Evolutionary conservation across 2,113 vertebrate species (phyloP), one percentile per base, ranked within the genome.

Genomic region (Siniperca chuatsi): DNA sequence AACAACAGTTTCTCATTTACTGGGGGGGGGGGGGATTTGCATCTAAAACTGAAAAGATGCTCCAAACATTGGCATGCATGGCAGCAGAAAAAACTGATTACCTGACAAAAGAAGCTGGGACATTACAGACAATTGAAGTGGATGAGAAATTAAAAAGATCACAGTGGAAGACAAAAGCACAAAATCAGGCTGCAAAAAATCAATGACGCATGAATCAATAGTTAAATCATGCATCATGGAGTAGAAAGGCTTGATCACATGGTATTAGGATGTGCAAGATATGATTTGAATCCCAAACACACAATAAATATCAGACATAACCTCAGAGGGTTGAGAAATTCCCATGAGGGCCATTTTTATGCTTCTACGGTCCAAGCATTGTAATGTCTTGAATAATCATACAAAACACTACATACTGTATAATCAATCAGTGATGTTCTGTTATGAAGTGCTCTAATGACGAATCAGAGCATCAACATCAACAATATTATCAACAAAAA

Each of bases 151-250:
- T 37, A 23, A 86, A 50, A 25, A 29, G 8, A 70, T n/a, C 33
- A 4, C 37, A 44, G 48, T 29, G 58, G 29, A 70, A 37, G 29
- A 68, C 4, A 46, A 75, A 84, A 6, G 62, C 48, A 44, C 29
- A 50, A 50, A 66, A 78, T 89, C 62, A 12, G 62, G 48, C 73
- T 71, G 33, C 60, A 79, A 5, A 58, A 76, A 83, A 67, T 29
- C n/a, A 67, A 46, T 70, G 40, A 64, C 2, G 3, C 33, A 55
- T 66, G 23, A 65, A 79, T 76, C 64, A 33, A 83, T 77, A 8
- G 72, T 25, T 35, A 79, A 60, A 50, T 79, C 25, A 70, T 61
- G 50, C 25, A 54, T 46, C 23, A 12, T 35, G 44, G 3, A 42
- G 25, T 25, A 62, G 35, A 46, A 18, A 20, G 44, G 57, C 13